Conservation (phyloP, 1,140 invertebrate species). For the Nasonia giraulti region DNA sequence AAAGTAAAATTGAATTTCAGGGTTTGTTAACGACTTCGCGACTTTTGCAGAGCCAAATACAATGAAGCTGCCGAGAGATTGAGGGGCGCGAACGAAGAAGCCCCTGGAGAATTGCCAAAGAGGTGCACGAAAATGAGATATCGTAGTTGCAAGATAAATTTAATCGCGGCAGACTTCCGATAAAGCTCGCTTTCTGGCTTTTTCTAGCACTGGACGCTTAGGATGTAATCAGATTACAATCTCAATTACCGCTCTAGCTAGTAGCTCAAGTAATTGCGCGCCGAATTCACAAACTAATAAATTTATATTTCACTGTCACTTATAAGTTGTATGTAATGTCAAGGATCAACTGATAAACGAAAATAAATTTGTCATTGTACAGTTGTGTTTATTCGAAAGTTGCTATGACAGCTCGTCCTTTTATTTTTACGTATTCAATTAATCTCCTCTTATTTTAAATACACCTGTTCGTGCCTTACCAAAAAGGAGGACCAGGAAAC, state of each 20-base stretch:
- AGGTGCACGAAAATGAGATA: conserved; percentile 49
- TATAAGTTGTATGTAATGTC: too few relatives aligned
- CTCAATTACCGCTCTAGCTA: conserved; percentile 59
- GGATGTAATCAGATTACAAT: conserved; percentile 63
- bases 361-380: too few relatives aligned
- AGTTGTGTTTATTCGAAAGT: not conserved
- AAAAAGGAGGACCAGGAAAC: too few relatives aligned
- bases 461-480: too few relatives aligned
- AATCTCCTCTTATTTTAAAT: too few relatives aligned
- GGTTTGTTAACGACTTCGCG: conserved; percentile 59
- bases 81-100: conserved; percentile 28
- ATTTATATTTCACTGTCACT: not conserved
- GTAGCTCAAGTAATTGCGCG: conserved; percentile 60
- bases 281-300: conserved; percentile 57
- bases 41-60: conserved; percentile 57
- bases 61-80: not conserved
- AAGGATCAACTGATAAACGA: too few relatives aligned
- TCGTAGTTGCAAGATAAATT: conserved; percentile 61
- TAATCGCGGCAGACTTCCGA: conserved; percentile 62
- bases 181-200: conserved; percentile 40
- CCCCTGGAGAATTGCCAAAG: conserved; percentile 62
- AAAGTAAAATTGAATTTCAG: conserved; percentile 62
- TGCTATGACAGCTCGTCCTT: not conserved
- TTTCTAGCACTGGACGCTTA: conserved; percentile 47
- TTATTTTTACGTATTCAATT: too few relatives aligned